These are phyloP conservation scores for Rhamnusium bicolor DNA, from an alignment of 2,888 invertebrate genomes.

Conservation along the genomic window DNA sequence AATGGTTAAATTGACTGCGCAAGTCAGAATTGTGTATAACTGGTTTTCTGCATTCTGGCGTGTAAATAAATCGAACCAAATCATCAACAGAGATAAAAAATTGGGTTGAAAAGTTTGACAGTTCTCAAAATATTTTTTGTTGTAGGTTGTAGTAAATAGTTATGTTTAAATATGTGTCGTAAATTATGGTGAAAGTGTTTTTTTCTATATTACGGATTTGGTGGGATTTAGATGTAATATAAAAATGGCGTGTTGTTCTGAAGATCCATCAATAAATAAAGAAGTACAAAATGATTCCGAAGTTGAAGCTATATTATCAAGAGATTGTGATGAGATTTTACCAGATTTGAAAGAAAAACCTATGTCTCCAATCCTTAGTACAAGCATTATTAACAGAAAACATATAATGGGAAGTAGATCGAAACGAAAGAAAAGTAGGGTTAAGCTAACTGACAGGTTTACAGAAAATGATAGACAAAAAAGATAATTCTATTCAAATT, in stretches of 20 bases:
- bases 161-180: neutral
- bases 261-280: neutral
- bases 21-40: conserved; percentile 26
- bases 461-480: conserved; percentile 33
- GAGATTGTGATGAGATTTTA: neutral
- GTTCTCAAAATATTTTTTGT: neutral
- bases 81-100: no score
- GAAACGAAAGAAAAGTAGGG: conserved; percentile 36
- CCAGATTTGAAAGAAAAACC: conserved; percentile 45
- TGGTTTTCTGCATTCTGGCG: conserved; percentile 6
- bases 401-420: conserved; percentile 34
- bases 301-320: conserved; percentile 30
- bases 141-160: neutral
- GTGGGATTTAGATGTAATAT: neutral
- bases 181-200: conserved; percentile 10
- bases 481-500: conserved; percentile 5
- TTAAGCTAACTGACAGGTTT: conserved; percentile 41
- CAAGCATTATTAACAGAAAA: conserved; percentile 48
- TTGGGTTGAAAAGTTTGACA: neutral
- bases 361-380: conserved; percentile 60
- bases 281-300: conserved; percentile 28
- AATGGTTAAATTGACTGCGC: conserved; percentile 48
- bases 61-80: neutral
- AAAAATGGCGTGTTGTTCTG: neutral
- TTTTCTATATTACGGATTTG: neutral